Evolutionary conservation across 2,797 vertebrate species (phyloP).

Genomic region (Chrysocyon brachyurus): DNA sequence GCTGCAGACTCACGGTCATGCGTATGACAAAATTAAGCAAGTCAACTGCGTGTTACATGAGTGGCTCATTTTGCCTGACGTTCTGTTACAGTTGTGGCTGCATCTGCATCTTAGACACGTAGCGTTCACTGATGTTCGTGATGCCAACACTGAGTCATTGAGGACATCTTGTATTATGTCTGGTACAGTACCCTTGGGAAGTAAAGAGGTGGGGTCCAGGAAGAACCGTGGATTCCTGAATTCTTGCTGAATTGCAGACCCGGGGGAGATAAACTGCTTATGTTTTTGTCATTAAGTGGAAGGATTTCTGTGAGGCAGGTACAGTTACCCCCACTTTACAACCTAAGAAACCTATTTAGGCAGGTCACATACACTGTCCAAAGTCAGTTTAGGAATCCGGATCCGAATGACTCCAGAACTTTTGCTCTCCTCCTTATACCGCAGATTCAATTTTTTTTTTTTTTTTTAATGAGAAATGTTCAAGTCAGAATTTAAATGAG

Average conservation of each 20-base stretch:
- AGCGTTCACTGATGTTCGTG: conserved; percentile 69
- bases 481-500: not conserved
- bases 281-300: not conserved
- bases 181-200: conserved; percentile 1
- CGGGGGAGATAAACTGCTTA: not conserved
- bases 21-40: conserved; percentile 66
- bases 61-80: conserved; percentile 66
- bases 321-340: not conserved
- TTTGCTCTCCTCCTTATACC: not conserved
- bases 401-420: not conserved
- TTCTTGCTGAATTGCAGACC: not conserved
- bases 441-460: not conserved
- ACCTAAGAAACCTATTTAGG: not conserved
- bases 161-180: conserved; percentile 54
- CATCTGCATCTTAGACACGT: conserved; percentile 57
- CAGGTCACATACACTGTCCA: not conserved
- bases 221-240: not conserved
- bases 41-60: conserved; percentile 60
- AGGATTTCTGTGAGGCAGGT: not conserved
- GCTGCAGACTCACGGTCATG: not conserved
- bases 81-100: conserved; percentile 61
- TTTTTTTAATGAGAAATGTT: not conserved
- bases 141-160: conserved; percentile 60
- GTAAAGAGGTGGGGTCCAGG: not conserved
- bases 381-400: not conserved